These are phyloP conservation scores for Diarsia rubi DNA, from an alignment of 2,888 invertebrate genomes.

Conservation along the genomic window DNA sequence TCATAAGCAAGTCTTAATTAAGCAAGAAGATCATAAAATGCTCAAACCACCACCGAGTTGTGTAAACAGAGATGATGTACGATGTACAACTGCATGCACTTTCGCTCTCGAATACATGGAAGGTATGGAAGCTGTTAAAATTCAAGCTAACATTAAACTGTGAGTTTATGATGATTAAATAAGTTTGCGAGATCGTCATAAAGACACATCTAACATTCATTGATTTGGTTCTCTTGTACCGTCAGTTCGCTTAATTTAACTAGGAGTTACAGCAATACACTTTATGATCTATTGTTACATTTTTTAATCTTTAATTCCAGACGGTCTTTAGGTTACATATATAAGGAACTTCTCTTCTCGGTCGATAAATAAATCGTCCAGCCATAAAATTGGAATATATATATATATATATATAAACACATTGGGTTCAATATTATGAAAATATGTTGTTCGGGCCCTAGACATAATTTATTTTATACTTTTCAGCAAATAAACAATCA, in stretches of 20 bases:
- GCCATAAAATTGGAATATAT: conserved; percentile 14
- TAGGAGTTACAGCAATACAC: not conserved
- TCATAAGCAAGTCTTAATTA: conserved; percentile 11
- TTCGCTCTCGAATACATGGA: conserved; percentile 55
- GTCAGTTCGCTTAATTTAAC: conserved; percentile 7
- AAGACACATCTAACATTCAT: conserved; percentile 24
- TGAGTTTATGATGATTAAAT: conserved; percentile 52
- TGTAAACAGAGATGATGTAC: conserved; percentile 30
- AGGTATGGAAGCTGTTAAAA: conserved; percentile 48
- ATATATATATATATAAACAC: too few relatives aligned
- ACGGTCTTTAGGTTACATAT: not conserved
- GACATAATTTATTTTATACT: conserved; percentile 35
- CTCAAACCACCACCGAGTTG: conserved; percentile 3
- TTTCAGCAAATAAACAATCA: conserved; percentile 17
- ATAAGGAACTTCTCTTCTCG: not conserved
- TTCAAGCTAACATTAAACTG: conserved; percentile 32
- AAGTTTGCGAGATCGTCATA: conserved; percentile 24
- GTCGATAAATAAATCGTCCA: conserved; percentile 26
- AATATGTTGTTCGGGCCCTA: conserved; percentile 22
- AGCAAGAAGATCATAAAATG: conserved; percentile 14
- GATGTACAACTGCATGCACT: conserved; percentile 54
- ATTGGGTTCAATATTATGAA: conserved; percentile 20
- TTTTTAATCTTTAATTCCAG: not conserved
- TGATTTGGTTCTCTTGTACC: conserved; percentile 6
- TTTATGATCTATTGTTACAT: not conserved